Evolutionary conservation across 1,140 invertebrate species (phyloP), one percentile per base, ranked within the genome.

Genomic region (Panagrolaimus sp.): DNA sequence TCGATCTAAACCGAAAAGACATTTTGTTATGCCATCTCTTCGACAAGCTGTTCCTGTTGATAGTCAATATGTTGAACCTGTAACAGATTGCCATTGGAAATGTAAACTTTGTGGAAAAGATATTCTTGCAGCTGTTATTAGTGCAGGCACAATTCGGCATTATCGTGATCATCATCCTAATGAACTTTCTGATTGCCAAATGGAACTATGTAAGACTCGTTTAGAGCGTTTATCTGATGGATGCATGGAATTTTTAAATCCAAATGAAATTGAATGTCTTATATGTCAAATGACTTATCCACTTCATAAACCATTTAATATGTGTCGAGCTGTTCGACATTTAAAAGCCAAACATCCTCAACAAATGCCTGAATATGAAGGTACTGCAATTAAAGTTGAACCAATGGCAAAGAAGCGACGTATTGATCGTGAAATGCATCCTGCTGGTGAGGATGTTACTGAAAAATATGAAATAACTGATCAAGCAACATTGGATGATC

Each of bases 241-340:
- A 11, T 76, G 70, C 46, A 79, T 78, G 76, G 72, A 77, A 48
- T 74, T 78, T 42, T n/a, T 78, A 16, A 62, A 64, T 51, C 67
- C 67, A 4, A 43, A 71, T 1, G 27, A 65, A 13, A 70, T 80
- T 46, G 78, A 80, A 65, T 80, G 78, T 57, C 57, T 76, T 13
- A 31, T 80, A 27, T 80, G 79, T 51, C n/a, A 67, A 11, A 63
- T 69, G 51, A 79, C 51, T 16, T 80, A 78, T 63, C 70, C 68
- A n/a, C 63, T 80, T 5, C 79, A 81, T 57, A 65, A 67, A 20
- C 78, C 78, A 5, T 80, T 76, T 63, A 80, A 80, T 47, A 80
- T 80, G 66, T 81, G 79, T 51, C 63, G 78, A 16, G 78, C 79
- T 45, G 78, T 80, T 47, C 63, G 78, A 14, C 78, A 80, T 72